Base-by-base conservation (phyloP, 2,113 vertebrate genomes). In the Caloenas nicobarica region DNA sequence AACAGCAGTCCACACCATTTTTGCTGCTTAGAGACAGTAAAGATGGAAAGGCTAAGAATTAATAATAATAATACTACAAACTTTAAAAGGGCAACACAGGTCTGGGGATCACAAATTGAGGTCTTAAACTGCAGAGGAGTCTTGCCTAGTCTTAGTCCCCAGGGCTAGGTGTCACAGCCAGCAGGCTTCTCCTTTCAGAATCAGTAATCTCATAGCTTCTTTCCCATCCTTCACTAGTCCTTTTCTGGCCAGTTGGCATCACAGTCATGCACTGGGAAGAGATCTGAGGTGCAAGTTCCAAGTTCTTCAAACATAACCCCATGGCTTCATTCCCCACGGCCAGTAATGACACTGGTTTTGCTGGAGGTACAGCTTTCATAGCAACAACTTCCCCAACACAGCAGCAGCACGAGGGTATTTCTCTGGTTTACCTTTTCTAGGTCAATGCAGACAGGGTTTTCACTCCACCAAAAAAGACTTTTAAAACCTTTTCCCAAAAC, bases 1-100 rank as follows among this genome's bases (percentile, higher is more conserved):
- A 78, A 42, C 3, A 5, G 0, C 29, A 61, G 1, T 16, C 51
- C 0, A 0, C 5, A 34, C 34, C 2, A 46, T 33, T 92, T 86
- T 60, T 83, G 19, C 28, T 78, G 9, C 22, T 86, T 62, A 78
- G 16, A 70, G 38, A 77, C 22, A 71, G 16, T 36, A 62, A 53
- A 81, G 50, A 57, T 19, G 12, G 42, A 58, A 91, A 77, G 11
- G 5, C 2, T 53, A 57, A n/a, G 5, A 3, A 22, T 1, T 2
- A 26, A 19, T 11, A 33, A 29, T 38, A n/a, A n/a, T n/a, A n/a
- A n/a, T n/a, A n/a, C n/a, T n/a, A n/a, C n/a, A n/a, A n/a, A n/a
- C n/a, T n/a, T n/a, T n/a, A n/a, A n/a, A n/a, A 22, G 7, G 4
- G 25, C 16, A 83, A 5, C 42, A 26, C 2, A 17, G 1, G 2